Evolutionary conservation across 2,113 vertebrate species (phyloP), one percentile per base, ranked within the genome.

Genomic region (Corydoras maculifer): DNA sequence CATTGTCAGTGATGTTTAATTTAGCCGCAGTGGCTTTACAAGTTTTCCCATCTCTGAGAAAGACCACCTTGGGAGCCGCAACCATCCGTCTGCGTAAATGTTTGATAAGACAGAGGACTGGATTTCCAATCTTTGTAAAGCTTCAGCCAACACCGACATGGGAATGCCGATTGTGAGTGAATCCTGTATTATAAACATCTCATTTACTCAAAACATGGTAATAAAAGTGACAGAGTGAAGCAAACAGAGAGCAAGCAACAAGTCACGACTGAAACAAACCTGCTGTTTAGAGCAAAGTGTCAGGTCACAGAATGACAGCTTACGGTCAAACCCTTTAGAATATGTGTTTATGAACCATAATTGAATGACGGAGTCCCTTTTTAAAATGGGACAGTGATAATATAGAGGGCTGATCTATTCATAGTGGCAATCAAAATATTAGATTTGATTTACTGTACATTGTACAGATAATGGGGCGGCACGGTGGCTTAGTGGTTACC

Each of bases 211-310:
- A 11, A 64, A 59, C 32, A 15, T 48, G 60, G 9, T 53, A 6
- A 53, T 14, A 53, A 10, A 53, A 14, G 51, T 12, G 51, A 53
- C 51, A 53, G 3, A 53, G 13, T 51, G 55, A 8, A 67, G 51
- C 13, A 13, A 31, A 29, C 29, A 55, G 51, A 55, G 65, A 13
- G 50, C 64, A 67, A 73, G 53, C 13, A 75, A 74, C 75, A 76
- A 50, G 49, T 11, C 7, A 50, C 49, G 9, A 53, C 51, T 14
- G 51, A 10, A 1, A 53, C 13, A 3, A 53, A 53, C 9, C 9
- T 53, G 13, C 51, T 14, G 13, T 14, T 14, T 3, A 53, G 51
- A 53, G 51, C 9, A 5, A 53, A 12, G 51, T 53, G 51, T 3
- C 51, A 53, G 9, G 51, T 11, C 7, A 50, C 49, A 50, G 49